These are phyloP conservation scores for Leptestheria dahalacensis DNA, from an alignment of 1,140 invertebrate species.

Conservation along the genomic window DNA sequence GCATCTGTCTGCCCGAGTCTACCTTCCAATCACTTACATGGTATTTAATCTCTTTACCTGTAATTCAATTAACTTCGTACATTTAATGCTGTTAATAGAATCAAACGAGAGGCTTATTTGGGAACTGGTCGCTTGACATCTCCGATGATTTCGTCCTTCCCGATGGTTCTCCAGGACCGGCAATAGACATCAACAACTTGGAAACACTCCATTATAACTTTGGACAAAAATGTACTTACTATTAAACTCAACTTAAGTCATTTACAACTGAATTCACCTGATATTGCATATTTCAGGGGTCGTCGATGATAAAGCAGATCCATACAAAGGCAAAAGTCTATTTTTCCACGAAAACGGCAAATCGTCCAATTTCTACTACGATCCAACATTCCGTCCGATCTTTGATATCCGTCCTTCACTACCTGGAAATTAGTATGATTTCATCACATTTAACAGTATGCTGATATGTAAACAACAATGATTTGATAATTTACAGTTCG, in stretches of 20 bases:
- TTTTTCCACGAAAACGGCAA: slow-evolving; percentile 63
- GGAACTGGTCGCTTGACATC: slow-evolving; percentile 76
- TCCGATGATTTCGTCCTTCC: slow-evolving; percentile 67
- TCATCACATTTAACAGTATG: neutral
- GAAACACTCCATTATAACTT: slow-evolving; percentile 57
- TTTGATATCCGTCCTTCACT: slow-evolving; percentile 48
- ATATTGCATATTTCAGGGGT: too few species aligned
- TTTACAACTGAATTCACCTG: too few species aligned
- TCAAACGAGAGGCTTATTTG: slow-evolving; percentile 73
- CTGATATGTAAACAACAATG: neutral
- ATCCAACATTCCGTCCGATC: slow-evolving; percentile 51
- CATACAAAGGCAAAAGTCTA: slow-evolving; percentile 48
- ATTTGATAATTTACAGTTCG: slow-evolving; percentile 26
- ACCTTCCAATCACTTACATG: slow-evolving; percentile 74
- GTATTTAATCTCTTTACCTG: slow-evolving; percentile 36
- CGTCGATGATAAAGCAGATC: slow-evolving; percentile 56
- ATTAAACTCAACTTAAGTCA: slow-evolving; percentile 20
- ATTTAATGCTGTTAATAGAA: slow-evolving; percentile 44
- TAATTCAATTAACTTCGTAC: too few species aligned
- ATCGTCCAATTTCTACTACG: slow-evolving; percentile 62
- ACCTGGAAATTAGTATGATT: slow-evolving; percentile 43
- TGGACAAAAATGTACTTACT: slow-evolving; percentile 51
- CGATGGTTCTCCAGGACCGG: slow-evolving; percentile 42
- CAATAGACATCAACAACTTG: slow-evolving; percentile 47
- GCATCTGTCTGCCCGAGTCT: slow-evolving; percentile 68